Evolutionary conservation across 2,113 vertebrate species (phyloP).

Genomic region (Esox niger): DNA sequence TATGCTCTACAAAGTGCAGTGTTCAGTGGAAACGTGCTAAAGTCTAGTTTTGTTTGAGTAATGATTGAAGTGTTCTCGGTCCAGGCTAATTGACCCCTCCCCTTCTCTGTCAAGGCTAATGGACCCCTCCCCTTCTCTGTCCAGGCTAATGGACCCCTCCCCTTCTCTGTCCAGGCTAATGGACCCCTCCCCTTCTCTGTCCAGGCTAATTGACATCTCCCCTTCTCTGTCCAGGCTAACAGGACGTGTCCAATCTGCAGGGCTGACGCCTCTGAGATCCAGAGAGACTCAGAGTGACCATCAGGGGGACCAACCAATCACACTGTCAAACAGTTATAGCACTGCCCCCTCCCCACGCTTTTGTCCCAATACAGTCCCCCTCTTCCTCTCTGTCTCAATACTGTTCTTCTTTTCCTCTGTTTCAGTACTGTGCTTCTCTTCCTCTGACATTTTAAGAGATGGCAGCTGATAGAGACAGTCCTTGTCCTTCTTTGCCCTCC

Average conservation of each 20-base stretch:
- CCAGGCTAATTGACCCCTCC: background rate
- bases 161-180: constrained; percentile 78
- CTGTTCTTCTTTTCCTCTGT: constrained; percentile 17
- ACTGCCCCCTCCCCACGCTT: constrained; percentile 53
- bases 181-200: background rate
- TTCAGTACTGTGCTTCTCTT: too few relatives aligned
- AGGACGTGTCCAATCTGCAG: constrained; percentile 97
- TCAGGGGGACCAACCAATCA: constrained; percentile 45
- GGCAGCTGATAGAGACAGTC: too few relatives aligned
- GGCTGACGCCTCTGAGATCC: constrained; percentile 95
- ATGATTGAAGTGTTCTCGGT: too few relatives aligned
- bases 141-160: background rate
- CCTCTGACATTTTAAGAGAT: too few relatives aligned
- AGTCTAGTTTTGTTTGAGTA: too few relatives aligned
- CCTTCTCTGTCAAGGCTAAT: constrained; percentile 79
- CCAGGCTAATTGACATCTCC: background rate
- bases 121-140: too few relatives aligned
- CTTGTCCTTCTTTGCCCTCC: background rate
- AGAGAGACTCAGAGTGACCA: constrained; percentile 96
- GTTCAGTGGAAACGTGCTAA: too few relatives aligned
- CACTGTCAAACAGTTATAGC: constrained; percentile 41
- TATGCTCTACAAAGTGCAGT: too few relatives aligned
- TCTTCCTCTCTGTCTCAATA: constrained; percentile 67
- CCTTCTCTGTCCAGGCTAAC: constrained; percentile 79
- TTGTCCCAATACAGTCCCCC: constrained; percentile 59